A percentile compares a stretch with the other conserved stretches of the same genome.
Conservation (phyloP, 2,113 vertebrate genomes). For the Petrocephalus microphthalmus region DNA sequence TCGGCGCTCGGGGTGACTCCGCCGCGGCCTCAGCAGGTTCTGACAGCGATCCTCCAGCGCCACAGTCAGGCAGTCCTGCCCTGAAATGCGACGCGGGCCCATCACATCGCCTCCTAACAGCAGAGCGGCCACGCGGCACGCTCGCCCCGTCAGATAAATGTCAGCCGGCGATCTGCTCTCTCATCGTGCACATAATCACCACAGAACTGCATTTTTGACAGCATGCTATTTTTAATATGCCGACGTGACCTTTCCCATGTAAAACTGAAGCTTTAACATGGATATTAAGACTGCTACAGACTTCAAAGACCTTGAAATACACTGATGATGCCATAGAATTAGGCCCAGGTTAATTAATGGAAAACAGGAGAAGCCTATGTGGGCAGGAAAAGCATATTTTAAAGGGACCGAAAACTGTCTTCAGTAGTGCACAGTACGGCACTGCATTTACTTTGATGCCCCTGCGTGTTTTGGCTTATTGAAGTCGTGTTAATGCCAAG, state of each 20-base stretch:
- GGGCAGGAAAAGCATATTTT: background rate
- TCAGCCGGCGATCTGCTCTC: background rate
- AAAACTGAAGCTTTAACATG: background rate
- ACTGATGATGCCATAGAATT: background rate
- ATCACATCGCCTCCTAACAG: background rate
- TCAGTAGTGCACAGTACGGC: background rate
- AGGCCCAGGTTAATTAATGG: background rate
- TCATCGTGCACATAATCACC: background rate
- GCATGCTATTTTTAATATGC: slow-evolving; percentile 5
- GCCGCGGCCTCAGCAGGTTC: slow-evolving; percentile 64
- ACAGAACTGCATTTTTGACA: background rate
- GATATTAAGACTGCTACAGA: background rate
- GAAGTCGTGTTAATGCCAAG: slow-evolving; percentile 18
- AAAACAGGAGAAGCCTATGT: background rate
- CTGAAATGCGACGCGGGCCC: slow-evolving; percentile 29
- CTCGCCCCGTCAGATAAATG: background rate
- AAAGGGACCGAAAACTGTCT: background rate
- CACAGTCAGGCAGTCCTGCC: slow-evolving; percentile 64
- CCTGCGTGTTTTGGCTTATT: slow-evolving; percentile 18
- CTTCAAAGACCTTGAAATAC: slow-evolving; percentile 1
- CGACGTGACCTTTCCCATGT: slow-evolving; percentile 1
- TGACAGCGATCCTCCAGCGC: slow-evolving; percentile 64
- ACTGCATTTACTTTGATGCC: slow-evolving; percentile 10
- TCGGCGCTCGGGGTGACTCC: slow-evolving; percentile 48
- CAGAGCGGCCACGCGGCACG: background rate